These are phyloP conservation scores for Dendrocincla tyrannina DNA, from an alignment of 2,797 vertebrate genomes.

Conservation along the genomic window DNA sequence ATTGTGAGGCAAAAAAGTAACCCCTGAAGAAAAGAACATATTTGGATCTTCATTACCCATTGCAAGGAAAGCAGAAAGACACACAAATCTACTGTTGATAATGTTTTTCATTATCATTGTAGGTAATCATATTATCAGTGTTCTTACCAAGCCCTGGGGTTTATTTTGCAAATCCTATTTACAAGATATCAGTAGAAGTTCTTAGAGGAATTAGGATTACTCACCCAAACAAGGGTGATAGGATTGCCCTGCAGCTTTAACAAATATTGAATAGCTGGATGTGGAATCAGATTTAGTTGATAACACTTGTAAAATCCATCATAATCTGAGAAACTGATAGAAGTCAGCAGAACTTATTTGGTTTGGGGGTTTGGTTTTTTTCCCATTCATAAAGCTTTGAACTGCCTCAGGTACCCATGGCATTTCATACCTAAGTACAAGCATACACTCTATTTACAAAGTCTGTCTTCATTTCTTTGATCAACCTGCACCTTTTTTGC, in stretches of 20 bases:
- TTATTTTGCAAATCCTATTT: constrained; percentile 5
- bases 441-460: not conserved
- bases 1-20: not conserved
- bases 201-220: not conserved
- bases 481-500: not conserved
- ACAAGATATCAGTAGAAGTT: not conserved
- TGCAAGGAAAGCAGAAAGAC: not conserved
- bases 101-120: not conserved
- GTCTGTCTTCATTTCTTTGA: not conserved
- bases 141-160: not conserved
- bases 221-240: not conserved
- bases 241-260: not conserved
- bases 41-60: not conserved
- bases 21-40: not conserved
- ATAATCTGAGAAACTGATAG: not conserved
- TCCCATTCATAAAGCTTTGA: not conserved
- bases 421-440: constrained; percentile 9
- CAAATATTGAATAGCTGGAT: not conserved
- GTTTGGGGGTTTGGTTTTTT: not conserved
- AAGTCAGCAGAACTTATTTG: not conserved
- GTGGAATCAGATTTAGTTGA: not conserved
- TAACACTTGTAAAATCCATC: not conserved
- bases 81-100: not conserved
- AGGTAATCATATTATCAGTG: not conserved
- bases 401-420: not conserved